A percentile compares a stretch with the other conserved stretches of the same genome.
phyloP scores from a whole-genome alignment of 2,888 invertebrate genomes.

The Pachliopta kotzebuea region DNA sequence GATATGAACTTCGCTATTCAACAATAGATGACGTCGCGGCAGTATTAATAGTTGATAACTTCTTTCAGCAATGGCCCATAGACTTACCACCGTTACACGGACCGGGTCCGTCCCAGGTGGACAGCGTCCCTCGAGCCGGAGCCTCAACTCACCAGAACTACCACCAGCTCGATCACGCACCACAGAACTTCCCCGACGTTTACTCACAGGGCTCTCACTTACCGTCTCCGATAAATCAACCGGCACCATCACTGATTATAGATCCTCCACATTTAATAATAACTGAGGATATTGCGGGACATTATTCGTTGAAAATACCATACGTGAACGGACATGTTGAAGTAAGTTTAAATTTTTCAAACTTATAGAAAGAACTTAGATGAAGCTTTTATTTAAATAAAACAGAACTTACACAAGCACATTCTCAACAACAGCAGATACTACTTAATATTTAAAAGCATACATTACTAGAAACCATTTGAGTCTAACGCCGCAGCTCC shows the following conservation, averaged over 20 bases:
- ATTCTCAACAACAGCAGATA: background rate
- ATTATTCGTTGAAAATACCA: background rate
- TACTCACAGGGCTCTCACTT: background rate
- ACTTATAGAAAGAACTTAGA: too few relatives aligned
- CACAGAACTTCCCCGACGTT: background rate
- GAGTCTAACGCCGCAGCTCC: too few relatives aligned
- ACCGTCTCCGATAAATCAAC: background rate
- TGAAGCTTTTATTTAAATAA: too few relatives aligned
- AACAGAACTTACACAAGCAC: too few relatives aligned
- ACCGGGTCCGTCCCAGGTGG: background rate
- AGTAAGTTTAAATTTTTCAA: too few relatives aligned
- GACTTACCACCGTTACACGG: background rate
- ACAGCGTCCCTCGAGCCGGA: background rate
- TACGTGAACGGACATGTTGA: background rate
- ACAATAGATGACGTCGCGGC: too few relatives aligned
- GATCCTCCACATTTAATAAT: background rate
- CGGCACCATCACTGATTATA: background rate
- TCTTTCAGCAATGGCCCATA: background rate
- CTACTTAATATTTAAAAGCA: too few relatives aligned
- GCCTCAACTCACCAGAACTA: background rate
- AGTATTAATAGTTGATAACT: background rate
- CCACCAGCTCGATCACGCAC: background rate
- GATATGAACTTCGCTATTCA: too few relatives aligned
- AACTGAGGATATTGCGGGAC: background rate
- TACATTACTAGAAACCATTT: too few relatives aligned